Percentiles rank a stretch among this genome's conserved stretches.
These are phyloP conservation scores for Argyra leucocephala DNA, from an alignment of 2,888 invertebrate genomes.

Conservation along the genomic window DNA sequence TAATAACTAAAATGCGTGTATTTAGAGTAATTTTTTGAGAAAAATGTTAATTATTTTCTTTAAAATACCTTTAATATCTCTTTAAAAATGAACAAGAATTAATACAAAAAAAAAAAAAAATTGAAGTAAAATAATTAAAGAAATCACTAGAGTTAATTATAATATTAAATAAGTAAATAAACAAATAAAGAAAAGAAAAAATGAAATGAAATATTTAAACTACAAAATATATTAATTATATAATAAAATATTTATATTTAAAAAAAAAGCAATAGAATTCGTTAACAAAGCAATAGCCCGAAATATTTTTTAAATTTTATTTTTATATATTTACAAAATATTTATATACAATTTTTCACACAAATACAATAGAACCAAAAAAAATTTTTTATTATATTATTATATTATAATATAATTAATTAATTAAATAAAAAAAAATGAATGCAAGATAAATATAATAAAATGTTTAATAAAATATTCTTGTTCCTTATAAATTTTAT, in stretches of 20 bases:
- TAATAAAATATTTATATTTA: not conserved
- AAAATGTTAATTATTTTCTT: not conserved
- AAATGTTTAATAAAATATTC: not conserved
- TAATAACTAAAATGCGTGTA: not conserved
- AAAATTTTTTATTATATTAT: slow-evolving; percentile 29
- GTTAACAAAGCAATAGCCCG: slow-evolving; percentile 32
- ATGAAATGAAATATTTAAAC: slow-evolving; percentile 18
- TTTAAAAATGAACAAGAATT: not conserved
- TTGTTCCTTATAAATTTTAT: not conserved
- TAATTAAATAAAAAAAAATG: no score
- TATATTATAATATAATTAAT: slow-evolving; percentile 22
- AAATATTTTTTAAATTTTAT: slow-evolving; percentile 28
- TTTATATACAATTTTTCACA: slow-evolving; percentile 21
- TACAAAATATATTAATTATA: slow-evolving; percentile 7
- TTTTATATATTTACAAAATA: slow-evolving; percentile 14
- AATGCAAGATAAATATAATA: no score
- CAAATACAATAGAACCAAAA: slow-evolving; percentile 8
- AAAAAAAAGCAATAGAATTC: not conserved
- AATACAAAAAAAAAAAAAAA: no score
- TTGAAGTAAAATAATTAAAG: no score
- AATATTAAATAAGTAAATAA: slow-evolving; percentile 19
- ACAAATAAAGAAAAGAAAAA: slow-evolving; percentile 23
- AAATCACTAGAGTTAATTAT: no score
- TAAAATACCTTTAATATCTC: not conserved
- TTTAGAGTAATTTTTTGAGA: not conserved